phyloP scores from a whole-genome alignment of 2,888 invertebrate species.

The Lutraria lutraria region DNA sequence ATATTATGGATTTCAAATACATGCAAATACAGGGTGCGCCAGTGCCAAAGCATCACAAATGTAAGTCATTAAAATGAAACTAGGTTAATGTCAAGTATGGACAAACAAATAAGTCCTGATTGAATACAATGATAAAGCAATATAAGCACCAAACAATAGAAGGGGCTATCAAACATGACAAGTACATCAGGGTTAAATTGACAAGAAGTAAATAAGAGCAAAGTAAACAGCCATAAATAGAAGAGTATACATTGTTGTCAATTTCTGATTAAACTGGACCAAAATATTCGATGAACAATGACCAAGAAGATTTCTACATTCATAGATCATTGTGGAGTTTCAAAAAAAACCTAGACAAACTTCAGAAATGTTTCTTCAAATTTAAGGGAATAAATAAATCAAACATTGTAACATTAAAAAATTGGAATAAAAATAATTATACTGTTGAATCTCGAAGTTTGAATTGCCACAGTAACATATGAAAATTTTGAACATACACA shows the following conservation, averaged over 20 bases:
- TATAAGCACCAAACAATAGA: not conserved
- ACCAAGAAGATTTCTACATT: not conserved
- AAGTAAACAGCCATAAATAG: not conserved
- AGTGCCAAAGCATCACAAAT: not conserved
- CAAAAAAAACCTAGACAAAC: not conserved
- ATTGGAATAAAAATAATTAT: too few relatives aligned
- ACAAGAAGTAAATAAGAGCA: not conserved
- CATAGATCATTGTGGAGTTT: not conserved
- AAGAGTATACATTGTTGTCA: not conserved
- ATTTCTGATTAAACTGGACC: not conserved
- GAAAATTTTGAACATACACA: too few relatives aligned
- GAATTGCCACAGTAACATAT: too few relatives aligned
- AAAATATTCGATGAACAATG: not conserved
- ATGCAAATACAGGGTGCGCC: too few relatives aligned
- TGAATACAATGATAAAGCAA: not conserved
- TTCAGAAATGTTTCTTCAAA: not conserved
- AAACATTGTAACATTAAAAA: too few relatives aligned
- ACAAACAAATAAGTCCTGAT: not conserved
- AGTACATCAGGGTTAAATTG: not conserved
- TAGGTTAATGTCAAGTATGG: not conserved
- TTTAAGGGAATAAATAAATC: not conserved
- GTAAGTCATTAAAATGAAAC: not conserved
- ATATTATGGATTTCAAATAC: too few relatives aligned
- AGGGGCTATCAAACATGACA: not conserved
- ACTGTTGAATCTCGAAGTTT: too few relatives aligned